Evolutionary conservation across 2,888 invertebrate species (phyloP).

Genomic region (Scaptomyza tumidula): DNA sequence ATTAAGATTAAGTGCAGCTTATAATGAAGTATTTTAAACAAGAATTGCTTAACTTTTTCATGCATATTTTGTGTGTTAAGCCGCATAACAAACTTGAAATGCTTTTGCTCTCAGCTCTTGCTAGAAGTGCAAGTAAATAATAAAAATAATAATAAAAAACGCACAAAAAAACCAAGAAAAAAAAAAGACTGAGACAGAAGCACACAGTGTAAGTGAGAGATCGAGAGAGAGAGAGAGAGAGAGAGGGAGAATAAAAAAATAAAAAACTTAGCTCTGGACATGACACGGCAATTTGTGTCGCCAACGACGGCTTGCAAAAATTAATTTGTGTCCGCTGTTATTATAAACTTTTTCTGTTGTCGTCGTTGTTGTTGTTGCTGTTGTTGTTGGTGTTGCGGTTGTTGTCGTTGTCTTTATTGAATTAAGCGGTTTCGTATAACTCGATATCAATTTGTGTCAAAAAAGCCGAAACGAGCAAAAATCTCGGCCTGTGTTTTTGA

Average conservation of each 20-base stretch:
- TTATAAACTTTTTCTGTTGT: constrained; percentile 60
- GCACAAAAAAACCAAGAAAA: constrained; percentile 12
- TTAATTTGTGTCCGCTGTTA: constrained; percentile 78
- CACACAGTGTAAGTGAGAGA: too few relatives aligned
- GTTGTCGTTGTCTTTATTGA: constrained; percentile 64
- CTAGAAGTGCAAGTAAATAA: constrained; percentile 33
- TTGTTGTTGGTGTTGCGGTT: constrained; percentile 24
- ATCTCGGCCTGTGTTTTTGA: constrained; percentile 12
- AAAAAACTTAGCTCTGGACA: constrained; percentile 71
- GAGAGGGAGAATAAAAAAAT: constrained; percentile 5
- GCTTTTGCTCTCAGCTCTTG: constrained; percentile 20
- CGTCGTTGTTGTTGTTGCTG: constrained; percentile 29
- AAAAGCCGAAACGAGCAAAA: constrained; percentile 46
- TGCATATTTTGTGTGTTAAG: constrained; percentile 24
- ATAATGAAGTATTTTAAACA: too few relatives aligned
- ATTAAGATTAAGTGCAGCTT: too few relatives aligned
- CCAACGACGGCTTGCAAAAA: constrained; percentile 72
- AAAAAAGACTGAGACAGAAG: neutral
- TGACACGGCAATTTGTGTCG: constrained; percentile 78
- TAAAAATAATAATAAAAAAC: constrained; percentile 43
- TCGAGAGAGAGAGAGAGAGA: neutral
- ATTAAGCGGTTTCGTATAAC: constrained; percentile 63
- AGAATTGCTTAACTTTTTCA: neutral
- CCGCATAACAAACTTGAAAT: constrained; percentile 32
- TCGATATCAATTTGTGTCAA: constrained; percentile 74